Evolutionary conservation across 2,797 vertebrate genomes (phyloP), one percentile per base, ranked within the genome.

Genomic region (Pipistrellus kuhlii): DNA sequence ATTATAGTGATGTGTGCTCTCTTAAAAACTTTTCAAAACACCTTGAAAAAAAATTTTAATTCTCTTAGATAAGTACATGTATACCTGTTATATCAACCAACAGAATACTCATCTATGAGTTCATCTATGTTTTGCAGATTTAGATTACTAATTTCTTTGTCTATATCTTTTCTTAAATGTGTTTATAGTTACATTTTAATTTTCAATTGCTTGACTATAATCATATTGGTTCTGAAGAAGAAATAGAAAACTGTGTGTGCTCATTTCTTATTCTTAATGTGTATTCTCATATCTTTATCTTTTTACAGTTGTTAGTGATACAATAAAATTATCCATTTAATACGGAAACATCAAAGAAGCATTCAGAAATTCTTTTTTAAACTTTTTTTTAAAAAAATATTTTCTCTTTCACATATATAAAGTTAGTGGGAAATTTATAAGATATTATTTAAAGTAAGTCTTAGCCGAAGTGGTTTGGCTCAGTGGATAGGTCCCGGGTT

Each of bases 331-430:
- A 94, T 12, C n/a, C 71, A 27, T 23, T 59, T 57, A 41, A 27
- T 68, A 64, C 4, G 1, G 3, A 51, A 78, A 66, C 0, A 72
- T 10, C 9, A 91, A 93, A 81, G 21, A 85, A 93, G 6, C 1
- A 3, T 55, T 80, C 13, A 76, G 20, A 68, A 66, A 55, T 35
- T 41, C 75, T 59, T 90, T 51, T 81, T 89, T 80, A 41, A 91
- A 78, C 21, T 32, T 0, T 17, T 66, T 59, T 57, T 14, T 25
- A 13, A 11, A 20, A 2, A 20, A 1, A 14, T 87, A 38, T 73
- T 93, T 93, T 73, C 2, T 62, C 23, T 81, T 91, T 94, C 46
- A 73, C 20, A 48, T 85, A 66, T 83, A 44, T 27, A 78, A 88
- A 32, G 14, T 57, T 14, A 84, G 72, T 48, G 0, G 14, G 1